Conservation (phyloP, 2,888 invertebrate species). For the Pristionchus arcanus region DNA sequence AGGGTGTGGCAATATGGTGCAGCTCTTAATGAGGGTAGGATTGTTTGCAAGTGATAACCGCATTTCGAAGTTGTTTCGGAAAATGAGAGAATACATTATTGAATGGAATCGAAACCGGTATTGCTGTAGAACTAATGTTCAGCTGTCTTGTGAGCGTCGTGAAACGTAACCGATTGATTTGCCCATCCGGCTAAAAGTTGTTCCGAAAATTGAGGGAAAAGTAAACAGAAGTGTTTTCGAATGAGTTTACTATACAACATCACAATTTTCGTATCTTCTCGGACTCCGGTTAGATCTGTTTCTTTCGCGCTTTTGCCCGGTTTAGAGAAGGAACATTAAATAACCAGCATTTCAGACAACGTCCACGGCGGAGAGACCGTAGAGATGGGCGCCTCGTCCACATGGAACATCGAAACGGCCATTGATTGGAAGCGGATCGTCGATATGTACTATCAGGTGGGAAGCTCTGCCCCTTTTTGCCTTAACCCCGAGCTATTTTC, state of each 20-base stretch:
- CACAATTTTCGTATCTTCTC: too few relatives aligned
- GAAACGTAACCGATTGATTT: neutral
- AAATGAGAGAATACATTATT: too few relatives aligned
- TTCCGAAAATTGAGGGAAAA: neutral
- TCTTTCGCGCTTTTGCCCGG: neutral
- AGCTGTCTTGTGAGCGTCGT: neutral
- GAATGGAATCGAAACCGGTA: too few relatives aligned
- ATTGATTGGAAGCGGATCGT: slow-evolving; percentile 78
- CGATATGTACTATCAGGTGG: slow-evolving; percentile 65
- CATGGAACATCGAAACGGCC: slow-evolving; percentile 72
- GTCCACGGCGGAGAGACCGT: slow-evolving; percentile 32
- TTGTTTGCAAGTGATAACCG: too few relatives aligned
- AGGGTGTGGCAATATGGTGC: too few relatives aligned
- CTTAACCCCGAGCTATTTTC: too few relatives aligned
- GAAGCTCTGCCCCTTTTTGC: neutral
- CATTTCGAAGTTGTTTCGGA: too few relatives aligned
- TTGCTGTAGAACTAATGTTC: neutral
- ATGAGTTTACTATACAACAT: too few relatives aligned
- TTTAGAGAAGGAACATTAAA: too few relatives aligned
- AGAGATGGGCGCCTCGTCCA: slow-evolving; percentile 57
- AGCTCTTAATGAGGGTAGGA: too few relatives aligned
- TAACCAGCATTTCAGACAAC: slow-evolving; percentile 52
- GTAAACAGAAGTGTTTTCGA: neutral
- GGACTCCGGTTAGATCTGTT: too few relatives aligned
- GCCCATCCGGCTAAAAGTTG: neutral